phyloP scores from a whole-genome alignment of 2,113 vertebrate genomes.

The Poeciliopsis turrubarensis region DNA sequence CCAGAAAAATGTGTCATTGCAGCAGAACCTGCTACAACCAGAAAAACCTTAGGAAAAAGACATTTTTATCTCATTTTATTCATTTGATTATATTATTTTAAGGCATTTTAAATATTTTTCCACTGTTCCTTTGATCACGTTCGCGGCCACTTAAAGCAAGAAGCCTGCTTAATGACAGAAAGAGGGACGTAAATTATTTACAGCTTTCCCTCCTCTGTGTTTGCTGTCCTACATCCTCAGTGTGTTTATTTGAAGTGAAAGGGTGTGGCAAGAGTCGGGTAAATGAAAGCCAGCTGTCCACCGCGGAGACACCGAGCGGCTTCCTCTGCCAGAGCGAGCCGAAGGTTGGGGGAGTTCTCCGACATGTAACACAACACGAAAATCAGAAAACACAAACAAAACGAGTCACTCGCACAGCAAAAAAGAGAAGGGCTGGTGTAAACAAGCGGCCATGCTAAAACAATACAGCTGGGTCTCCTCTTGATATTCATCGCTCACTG shows the following conservation, averaged over 20 bases:
- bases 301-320: conserved; percentile 46
- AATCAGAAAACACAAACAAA: conserved; percentile 70
- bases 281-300: conserved; percentile 71
- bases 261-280: conserved; percentile 58
- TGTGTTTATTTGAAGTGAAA: conserved; percentile 66
- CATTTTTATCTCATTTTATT: too few species aligned
- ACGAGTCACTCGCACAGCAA: conserved; percentile 75
- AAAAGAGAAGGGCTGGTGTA: conserved; percentile 64
- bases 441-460: conserved; percentile 77
- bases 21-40: too few species aligned
- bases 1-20: too few species aligned
- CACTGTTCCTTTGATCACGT: background rate
- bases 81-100: background rate
- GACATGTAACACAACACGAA: conserved; percentile 63
- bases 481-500: conserved; percentile 74
- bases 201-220: conserved; percentile 43
- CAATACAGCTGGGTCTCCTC: conserved; percentile 78
- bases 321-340: conserved; percentile 25
- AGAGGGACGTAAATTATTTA: conserved; percentile 52
- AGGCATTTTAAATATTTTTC: background rate
- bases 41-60: too few species aligned
- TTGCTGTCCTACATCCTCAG: conserved; percentile 37
- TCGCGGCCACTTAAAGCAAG: background rate
- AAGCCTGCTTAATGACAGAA: conserved; percentile 25
- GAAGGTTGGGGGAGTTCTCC: background rate